Evolutionary conservation across 2,113 vertebrate genomes (phyloP).

Genomic region (Eulemur macaco): DNA sequence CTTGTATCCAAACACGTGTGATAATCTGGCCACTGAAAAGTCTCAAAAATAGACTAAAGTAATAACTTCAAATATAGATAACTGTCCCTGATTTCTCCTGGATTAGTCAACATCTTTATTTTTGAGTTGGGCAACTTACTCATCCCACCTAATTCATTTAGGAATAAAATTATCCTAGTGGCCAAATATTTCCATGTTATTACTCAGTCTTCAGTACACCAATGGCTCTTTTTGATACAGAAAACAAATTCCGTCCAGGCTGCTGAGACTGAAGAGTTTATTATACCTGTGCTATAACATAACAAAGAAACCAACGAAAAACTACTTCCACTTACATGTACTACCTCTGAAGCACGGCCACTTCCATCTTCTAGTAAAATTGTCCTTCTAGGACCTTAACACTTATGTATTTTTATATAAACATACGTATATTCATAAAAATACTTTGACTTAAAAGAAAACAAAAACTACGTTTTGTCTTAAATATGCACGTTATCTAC

Average conservation of each 20-base stretch:
- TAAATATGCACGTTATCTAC: neutral
- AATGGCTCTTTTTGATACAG: neutral
- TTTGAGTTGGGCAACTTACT: neutral
- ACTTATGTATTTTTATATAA: neutral
- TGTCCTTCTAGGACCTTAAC: neutral
- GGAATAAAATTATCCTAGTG: neutral
- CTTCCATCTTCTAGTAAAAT: neutral
- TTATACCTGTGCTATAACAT: neutral
- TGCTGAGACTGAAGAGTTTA: neutral
- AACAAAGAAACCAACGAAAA: neutral
- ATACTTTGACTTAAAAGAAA: neutral
- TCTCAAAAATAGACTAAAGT: neutral
- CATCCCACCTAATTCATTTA: neutral
- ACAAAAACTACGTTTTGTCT: slow-evolving; percentile 4
- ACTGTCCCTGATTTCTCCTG: neutral
- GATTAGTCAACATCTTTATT: neutral
- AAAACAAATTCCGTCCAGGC: neutral
- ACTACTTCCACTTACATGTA: neutral
- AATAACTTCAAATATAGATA: neutral
- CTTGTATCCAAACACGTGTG: neutral
- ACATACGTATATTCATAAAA: neutral
- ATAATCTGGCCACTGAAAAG: neutral
- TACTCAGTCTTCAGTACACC: neutral
- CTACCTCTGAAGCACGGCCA: neutral
- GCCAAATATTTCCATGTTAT: neutral